phyloP scores from a whole-genome alignment of 2,888 invertebrate genomes.

The Lomographa bimaculata region DNA sequence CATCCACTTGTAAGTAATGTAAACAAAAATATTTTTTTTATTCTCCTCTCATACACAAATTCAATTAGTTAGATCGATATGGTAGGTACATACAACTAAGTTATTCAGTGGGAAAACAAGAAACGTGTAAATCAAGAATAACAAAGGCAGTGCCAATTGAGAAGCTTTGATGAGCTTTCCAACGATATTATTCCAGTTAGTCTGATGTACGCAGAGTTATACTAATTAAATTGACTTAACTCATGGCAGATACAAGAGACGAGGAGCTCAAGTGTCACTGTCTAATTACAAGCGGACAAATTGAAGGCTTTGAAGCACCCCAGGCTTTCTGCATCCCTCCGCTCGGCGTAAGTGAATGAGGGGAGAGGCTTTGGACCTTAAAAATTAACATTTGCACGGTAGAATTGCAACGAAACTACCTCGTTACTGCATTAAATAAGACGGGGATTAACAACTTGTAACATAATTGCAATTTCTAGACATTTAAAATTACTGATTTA shows the following conservation, averaged over 20 bases:
- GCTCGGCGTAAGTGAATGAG: constrained; percentile 43
- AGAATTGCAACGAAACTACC: constrained; percentile 27
- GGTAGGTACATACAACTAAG: neutral
- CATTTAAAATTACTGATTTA: no score
- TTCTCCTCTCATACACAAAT: no score
- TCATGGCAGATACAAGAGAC: constrained; percentile 32
- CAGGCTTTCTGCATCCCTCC: constrained; percentile 41
- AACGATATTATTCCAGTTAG: constrained; percentile 15
- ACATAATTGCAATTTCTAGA: no score
- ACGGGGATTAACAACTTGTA: no score
- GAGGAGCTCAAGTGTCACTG: constrained; percentile 41
- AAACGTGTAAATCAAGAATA: constrained; percentile 6
- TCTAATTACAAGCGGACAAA: constrained; percentile 62
- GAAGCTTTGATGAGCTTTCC: constrained; percentile 10
- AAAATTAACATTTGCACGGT: constrained; percentile 32
- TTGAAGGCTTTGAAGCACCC: constrained; percentile 62
- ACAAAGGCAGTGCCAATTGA: constrained; percentile 4
- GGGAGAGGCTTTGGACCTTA: constrained; percentile 29
- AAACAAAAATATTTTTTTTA: no score
- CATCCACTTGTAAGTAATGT: no score
- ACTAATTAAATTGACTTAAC: constrained; percentile 37
- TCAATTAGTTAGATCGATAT: no score
- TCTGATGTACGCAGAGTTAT: constrained; percentile 18
- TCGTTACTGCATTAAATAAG: no score
- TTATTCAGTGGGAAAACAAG: constrained; percentile 1